phyloP scores from a whole-genome alignment of 2,888 invertebrate species.

The Polydrusus pterygomalis region DNA sequence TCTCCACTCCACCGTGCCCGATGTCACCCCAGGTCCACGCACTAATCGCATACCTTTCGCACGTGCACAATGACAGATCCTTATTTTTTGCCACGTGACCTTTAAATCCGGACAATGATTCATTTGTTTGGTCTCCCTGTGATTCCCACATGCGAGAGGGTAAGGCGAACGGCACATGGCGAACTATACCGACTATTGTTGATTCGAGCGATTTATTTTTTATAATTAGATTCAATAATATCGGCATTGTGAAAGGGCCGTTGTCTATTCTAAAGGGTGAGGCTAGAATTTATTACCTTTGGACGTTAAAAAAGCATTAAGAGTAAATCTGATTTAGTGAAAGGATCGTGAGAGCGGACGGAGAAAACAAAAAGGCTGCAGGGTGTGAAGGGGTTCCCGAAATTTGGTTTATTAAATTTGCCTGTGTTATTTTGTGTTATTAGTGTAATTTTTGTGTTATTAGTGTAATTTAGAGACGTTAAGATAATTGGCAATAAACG shows the following conservation, averaged over 20 bases:
- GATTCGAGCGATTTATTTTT: slow-evolving; percentile 67
- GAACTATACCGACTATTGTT: slow-evolving; percentile 42
- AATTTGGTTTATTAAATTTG: slow-evolving; percentile 47
- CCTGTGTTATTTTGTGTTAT: slow-evolving; percentile 21
- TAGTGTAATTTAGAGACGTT: not conserved
- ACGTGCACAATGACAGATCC: slow-evolving; percentile 56
- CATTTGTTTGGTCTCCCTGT: slow-evolving; percentile 57
- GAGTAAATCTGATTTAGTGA: slow-evolving; percentile 55
- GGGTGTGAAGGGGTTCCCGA: slow-evolving; percentile 33
- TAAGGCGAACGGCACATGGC: not conserved
- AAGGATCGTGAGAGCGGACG: slow-evolving; percentile 53
- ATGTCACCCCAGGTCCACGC: slow-evolving; percentile 55
- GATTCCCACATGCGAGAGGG: slow-evolving; percentile 67
- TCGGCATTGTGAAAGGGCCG: slow-evolving; percentile 56
- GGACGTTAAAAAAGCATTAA: slow-evolving; percentile 58
- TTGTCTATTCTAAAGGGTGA: slow-evolving; percentile 55
- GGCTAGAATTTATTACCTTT: slow-evolving; percentile 57
- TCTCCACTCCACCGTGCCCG: slow-evolving; percentile 53
- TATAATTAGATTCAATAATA: slow-evolving; percentile 69
- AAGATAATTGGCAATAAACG: not conserved
- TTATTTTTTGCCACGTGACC: slow-evolving; percentile 55
- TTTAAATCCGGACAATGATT: slow-evolving; percentile 55
- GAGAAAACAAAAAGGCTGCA: slow-evolving; percentile 25
- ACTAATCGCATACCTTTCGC: slow-evolving; percentile 56
- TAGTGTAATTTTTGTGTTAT: slow-evolving; percentile 30